Evolutionary conservation across 2,113 vertebrate genomes (phyloP).

Genomic region (Machaerirhynchus nigripectus): DNA sequence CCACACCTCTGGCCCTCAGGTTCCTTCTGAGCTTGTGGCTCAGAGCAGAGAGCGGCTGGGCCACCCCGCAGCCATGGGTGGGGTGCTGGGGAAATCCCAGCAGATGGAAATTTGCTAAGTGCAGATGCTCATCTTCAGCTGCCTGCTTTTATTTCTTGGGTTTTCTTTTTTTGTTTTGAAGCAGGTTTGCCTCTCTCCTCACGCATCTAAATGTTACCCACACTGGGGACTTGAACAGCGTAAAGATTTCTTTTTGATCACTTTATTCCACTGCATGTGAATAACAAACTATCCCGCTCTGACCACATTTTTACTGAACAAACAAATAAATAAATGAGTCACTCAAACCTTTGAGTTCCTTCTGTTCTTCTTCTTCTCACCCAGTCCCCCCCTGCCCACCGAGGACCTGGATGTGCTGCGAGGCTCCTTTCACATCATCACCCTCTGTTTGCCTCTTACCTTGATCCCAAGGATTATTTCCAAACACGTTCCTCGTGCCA

Average conservation of each 20-base stretch:
- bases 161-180: background rate
- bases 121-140: slow-evolving; percentile 50
- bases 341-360: background rate
- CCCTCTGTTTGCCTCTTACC: background rate
- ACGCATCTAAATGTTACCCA: background rate
- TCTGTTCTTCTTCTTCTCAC: background rate
- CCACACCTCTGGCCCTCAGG: background rate
- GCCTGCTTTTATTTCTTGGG: background rate
- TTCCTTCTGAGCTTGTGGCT: background rate
- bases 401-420: background rate
- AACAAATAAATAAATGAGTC: background rate
- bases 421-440: background rate
- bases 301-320: background rate
- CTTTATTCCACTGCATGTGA: background rate
- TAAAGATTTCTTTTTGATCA: background rate
- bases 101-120: slow-evolving; percentile 37
- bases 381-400: background rate
- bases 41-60: background rate
- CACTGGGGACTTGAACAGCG: background rate
- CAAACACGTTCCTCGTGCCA: background rate
- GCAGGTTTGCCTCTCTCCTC: background rate
- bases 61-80: background rate
- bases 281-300: background rate
- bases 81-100: slow-evolving; percentile 56
- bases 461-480: background rate